These are phyloP conservation scores for Manis crassicaudata DNA, from an alignment of 2,797 vertebrate genomes.

Conservation along the genomic window DNA sequence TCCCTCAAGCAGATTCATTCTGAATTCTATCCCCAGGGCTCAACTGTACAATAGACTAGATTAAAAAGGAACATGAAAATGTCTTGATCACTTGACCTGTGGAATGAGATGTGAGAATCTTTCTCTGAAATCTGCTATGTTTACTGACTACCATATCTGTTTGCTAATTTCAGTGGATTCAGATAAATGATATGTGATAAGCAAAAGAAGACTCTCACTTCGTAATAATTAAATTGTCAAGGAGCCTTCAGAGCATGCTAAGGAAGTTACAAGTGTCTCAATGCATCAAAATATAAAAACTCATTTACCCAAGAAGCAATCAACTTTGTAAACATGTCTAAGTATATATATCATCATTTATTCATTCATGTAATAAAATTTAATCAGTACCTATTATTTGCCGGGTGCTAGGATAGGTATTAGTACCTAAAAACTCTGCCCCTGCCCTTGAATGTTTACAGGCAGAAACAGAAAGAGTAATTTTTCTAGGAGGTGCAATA, in stretches of 20 bases:
- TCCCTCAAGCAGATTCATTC: not conserved
- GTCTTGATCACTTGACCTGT: not conserved
- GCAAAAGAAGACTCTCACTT: not conserved
- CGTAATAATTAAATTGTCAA: constrained; percentile 21
- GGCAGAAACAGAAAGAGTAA: not conserved
- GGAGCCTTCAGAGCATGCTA: not conserved
- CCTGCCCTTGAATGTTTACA: not conserved
- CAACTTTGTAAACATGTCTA: not conserved
- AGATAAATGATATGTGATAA: not conserved
- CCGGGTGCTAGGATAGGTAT: not conserved
- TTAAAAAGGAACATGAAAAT: not conserved
- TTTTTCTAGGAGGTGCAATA: not conserved
- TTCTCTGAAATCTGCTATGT: not conserved
- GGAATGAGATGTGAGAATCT: not conserved
- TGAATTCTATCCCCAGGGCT: not conserved
- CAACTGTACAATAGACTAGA: not conserved
- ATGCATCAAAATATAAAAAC: constrained; percentile 36
- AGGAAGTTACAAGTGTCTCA: not conserved
- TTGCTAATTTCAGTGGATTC: constrained; percentile 16
- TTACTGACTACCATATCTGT: not conserved
- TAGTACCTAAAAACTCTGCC: not conserved
- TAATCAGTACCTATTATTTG: not conserved
- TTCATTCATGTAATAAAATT: not conserved
- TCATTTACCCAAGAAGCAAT: not conserved
- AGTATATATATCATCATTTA: not conserved